These are phyloP conservation scores for Eupeodes corollae DNA, from an alignment of 1,140 invertebrate species.

Conservation along the genomic window DNA sequence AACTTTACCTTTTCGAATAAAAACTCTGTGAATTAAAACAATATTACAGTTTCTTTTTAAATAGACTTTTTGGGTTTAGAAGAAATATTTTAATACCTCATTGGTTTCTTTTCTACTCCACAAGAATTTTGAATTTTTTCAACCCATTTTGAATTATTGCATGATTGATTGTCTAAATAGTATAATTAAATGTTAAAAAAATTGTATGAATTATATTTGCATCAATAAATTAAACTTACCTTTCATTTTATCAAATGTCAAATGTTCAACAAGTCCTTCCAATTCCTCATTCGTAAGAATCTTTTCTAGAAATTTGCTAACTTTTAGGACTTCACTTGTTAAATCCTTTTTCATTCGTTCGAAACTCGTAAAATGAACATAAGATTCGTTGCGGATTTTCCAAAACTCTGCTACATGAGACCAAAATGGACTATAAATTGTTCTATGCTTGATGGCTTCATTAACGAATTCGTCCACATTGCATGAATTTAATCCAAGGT, in stretches of 20 bases:
- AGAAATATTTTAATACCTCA: conserved; percentile 14
- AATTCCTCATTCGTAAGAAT: conserved; percentile 41
- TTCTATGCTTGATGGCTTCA: conserved; percentile 48
- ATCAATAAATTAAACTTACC: too few relatives aligned
- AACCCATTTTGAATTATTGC: conserved; percentile 37
- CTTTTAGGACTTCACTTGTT: conserved; percentile 41
- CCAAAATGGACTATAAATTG: conserved; percentile 49
- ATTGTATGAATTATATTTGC: too few relatives aligned
- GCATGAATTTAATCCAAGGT: conserved; percentile 48
- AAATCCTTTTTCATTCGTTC: conserved; percentile 59
- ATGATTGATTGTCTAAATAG: conserved; percentile 52
- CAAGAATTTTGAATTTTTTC: conserved; percentile 32
- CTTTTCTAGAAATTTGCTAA: conserved; percentile 48
- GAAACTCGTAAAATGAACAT: conserved; percentile 51
- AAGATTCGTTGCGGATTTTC: conserved; percentile 41
- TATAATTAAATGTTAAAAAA: conserved; percentile 5
- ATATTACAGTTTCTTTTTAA: too few relatives aligned
- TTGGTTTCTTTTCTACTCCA: conserved; percentile 26
- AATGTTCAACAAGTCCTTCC: conserved; percentile 41
- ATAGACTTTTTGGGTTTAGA: too few relatives aligned
- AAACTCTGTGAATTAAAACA: conserved; percentile 23
- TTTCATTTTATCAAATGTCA: conserved; percentile 52
- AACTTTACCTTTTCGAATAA: conserved; percentile 51
- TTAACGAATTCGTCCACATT: conserved; percentile 52
- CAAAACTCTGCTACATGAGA: conserved; percentile 48